Base-by-base conservation (phyloP, 1,140 invertebrate species). In the Cydia strobilella region DNA sequence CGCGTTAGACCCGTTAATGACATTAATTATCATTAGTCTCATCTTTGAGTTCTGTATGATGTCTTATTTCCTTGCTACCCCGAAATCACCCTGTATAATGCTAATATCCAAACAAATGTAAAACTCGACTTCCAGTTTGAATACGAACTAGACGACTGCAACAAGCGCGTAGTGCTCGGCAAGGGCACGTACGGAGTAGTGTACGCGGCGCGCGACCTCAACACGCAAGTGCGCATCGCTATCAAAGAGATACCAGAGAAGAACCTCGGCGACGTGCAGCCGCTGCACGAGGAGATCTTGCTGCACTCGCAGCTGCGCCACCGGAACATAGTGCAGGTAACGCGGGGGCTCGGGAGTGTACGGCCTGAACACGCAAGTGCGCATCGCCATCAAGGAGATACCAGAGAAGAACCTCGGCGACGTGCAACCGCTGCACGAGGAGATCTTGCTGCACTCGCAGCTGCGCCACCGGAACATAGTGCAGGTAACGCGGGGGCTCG, bases 231-330 rank as follows among this genome's bases (percentile, higher is more conserved):
- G 1, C 94, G 97, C 75, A 99, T 99, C 82, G 99, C 99, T 1
- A 97, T 99, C 1, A 99, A 99, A 91, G 99, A 99, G 94, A 98
- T 99, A 74, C 98, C 98, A 0, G 98, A 99, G 90, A 97, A 97
- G 90, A 99, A 99, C 93, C 94, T 98, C 12, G 98, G 98, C 6
- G 98, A 99, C 88, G 98, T 99, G 0, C 99, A 99, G 90, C 99
- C 99, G 0, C 91, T 99, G 72, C 99, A 99, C 87, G 99, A 99
- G 94, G 99, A 99, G 94, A 99, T 99, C 80, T 96, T 98, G 86
- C 94, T 99, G 25, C 99, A 99, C 92, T 99, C 98, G 15, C 98
- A 99, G 87, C 92, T 99, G 45, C 94, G 97, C 1, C 99, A 99
- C 91, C 94, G 97, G 81, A 99, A 99, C 93, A 99, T 99, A 86